Percentiles rank a stretch among this genome's conserved stretches.
Evolutionary conservation across 2,797 vertebrate species (phyloP).

Genomic region (Danio choprae): DNA sequence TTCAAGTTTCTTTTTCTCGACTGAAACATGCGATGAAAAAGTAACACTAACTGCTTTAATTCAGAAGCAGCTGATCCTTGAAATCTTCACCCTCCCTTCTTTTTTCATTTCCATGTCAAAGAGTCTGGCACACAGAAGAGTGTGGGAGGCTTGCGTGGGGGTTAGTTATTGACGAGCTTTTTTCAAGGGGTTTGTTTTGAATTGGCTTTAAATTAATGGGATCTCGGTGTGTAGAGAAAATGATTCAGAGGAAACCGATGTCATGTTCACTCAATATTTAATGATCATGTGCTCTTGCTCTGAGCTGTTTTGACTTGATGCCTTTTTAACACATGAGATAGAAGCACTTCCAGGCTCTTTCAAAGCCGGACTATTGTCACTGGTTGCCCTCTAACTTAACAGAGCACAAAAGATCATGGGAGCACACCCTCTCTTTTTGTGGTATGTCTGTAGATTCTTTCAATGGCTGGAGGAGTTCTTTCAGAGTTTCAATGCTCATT

Average conservation of each 20-base stretch:
- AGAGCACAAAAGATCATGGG: conserved; percentile 17
- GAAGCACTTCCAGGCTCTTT: neutral
- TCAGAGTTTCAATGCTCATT: neutral
- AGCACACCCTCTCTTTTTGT: conserved; percentile 31
- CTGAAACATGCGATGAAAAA: neutral
- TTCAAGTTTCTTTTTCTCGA: neutral
- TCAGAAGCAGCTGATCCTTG: conserved; percentile 33
- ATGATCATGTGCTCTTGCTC: neutral
- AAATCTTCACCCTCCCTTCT: conserved; percentile 37
- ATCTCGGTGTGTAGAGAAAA: neutral
- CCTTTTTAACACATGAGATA: neutral
- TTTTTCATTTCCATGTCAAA: conserved; percentile 64
- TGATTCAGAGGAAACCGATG: conserved; percentile 3
- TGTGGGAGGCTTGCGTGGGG: conserved; percentile 46
- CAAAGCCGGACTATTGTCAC: conserved; percentile 6
- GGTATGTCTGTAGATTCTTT: neutral
- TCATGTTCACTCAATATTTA: neutral
- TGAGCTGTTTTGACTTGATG: neutral
- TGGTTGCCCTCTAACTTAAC: conserved; percentile 31
- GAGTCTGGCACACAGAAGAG: conserved; percentile 37
- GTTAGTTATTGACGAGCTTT: conserved; percentile 54
- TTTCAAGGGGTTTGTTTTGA: conserved; percentile 45
- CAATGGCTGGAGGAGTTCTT: conserved; percentile 7
- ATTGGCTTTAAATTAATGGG: conserved; percentile 24
- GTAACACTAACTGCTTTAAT: conserved; percentile 14